A percentile compares a stretch with the other conserved stretches of the same genome.
Conservation (phyloP, 2,113 vertebrate genomes). For the Aleadryas rufinucha region DNA sequence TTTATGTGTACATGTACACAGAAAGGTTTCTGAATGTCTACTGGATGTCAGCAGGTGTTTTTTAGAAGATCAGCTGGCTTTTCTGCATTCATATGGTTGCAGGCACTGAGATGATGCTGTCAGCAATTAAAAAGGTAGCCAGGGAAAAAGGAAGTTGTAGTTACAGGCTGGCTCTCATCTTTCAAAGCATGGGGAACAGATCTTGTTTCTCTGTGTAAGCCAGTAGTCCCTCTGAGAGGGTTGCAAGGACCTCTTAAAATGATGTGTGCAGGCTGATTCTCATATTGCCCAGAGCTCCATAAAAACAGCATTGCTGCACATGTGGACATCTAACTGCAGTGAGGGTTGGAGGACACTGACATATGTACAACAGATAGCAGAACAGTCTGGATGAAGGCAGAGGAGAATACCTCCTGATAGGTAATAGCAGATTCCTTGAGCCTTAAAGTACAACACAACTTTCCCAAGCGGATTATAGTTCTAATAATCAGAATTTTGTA, state of each 20-base stretch:
- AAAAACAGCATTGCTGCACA: neutral
- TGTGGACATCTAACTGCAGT: neutral
- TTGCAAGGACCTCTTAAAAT: neutral
- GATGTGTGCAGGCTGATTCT: neutral
- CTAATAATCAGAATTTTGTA: neutral
- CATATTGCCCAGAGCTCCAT: accelerated
- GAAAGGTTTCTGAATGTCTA: neutral
- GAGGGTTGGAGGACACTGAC: neutral
- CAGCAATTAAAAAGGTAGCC: neutral
- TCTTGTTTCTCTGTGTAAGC: neutral
- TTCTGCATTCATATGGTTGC: neutral
- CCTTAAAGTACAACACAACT: neutral
- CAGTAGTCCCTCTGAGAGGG: neutral
- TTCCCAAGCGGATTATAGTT: neutral
- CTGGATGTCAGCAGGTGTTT: neutral
- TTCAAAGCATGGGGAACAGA: neutral
- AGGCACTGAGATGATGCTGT: neutral
- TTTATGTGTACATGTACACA: neutral
- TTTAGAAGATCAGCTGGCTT: neutral
- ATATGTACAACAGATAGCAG: neutral
- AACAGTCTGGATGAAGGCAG: neutral
- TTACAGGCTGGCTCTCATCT: neutral
- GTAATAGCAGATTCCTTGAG: neutral
- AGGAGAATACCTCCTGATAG: neutral
- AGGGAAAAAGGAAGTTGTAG: neutral